Conservation (phyloP, 2,888 invertebrate species). For the Eristalis pertinax region DNA sequence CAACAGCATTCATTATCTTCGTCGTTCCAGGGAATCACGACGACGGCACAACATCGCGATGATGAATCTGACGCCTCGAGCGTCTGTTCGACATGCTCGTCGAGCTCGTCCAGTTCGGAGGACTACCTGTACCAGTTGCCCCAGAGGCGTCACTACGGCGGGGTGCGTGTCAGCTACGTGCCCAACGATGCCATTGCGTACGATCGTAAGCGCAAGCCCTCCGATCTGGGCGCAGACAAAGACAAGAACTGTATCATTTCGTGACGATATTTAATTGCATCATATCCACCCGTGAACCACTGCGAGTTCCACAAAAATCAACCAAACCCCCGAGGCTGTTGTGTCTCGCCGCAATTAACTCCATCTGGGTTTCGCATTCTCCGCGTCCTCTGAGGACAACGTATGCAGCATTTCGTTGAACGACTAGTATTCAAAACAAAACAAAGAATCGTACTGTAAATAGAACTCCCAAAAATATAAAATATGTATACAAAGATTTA, state of each 20-base stretch:
- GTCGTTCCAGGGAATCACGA: constrained; percentile 78
- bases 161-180: constrained; percentile 95
- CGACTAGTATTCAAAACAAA: constrained; percentile 66
- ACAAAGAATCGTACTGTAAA: constrained; percentile 63
- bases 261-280: constrained; percentile 83
- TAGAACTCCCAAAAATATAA: constrained; percentile 39
- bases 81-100: constrained; percentile 95
- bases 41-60: constrained; percentile 65
- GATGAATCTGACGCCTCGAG: constrained; percentile 87
- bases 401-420: constrained; percentile 56
- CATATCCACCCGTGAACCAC: constrained; percentile 47
- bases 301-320: constrained; percentile 45
- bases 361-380: constrained; percentile 21
- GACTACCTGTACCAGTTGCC: constrained; percentile 93
- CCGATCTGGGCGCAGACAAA: constrained; percentile 81
- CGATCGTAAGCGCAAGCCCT: constrained; percentile 86
- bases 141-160: constrained; percentile 91
- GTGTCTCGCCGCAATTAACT: constrained; percentile 42
- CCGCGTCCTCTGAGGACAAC: constrained; percentile 6
- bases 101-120: constrained; percentile 92
- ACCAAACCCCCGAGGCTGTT: constrained; percentile 34
- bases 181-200: constrained; percentile 95
- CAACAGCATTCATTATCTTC: constrained; percentile 78
- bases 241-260: constrained; percentile 93
- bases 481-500: constrained; percentile 64